Evolutionary conservation across 2,888 invertebrate genomes (phyloP).

Genomic region (Rotaria sp.): DNA sequence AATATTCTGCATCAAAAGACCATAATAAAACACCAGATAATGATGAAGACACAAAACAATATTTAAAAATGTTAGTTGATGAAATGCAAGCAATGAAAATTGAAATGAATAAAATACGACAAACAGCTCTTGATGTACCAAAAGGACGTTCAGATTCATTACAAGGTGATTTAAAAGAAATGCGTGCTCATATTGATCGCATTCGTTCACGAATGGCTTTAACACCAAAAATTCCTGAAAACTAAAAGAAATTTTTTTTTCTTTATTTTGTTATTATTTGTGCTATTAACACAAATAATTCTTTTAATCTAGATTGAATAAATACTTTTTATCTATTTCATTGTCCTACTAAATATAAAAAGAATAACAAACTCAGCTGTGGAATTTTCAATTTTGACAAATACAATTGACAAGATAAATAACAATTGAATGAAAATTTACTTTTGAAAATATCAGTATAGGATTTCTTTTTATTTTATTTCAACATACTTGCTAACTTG

Average conservation of each 20-base stretch:
- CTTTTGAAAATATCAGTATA: too few species aligned
- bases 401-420: too few species aligned
- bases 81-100: not conserved
- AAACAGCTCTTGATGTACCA: not conserved
- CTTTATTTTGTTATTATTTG: not conserved
- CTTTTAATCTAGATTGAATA: not conserved
- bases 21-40: too few species aligned
- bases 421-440: too few species aligned
- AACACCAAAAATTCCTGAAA: too few species aligned
- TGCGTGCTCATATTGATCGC: not conserved
- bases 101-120: not conserved
- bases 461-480: too few species aligned
- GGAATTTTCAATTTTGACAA: too few species aligned
- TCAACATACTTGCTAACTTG: too few species aligned
- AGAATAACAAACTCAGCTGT: too few species aligned
- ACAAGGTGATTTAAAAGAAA: not conserved
- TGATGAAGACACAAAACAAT: not conserved
- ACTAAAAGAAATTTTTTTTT: not conserved
- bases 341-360: too few species aligned
- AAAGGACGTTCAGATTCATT: not conserved
- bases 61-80: not conserved
- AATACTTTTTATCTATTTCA: too few species aligned
- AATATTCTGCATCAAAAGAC: not conserved
- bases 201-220: too few species aligned
- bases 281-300: not conserved